Conservation (phyloP, 1,140 invertebrate species). For the Thalassaphorura encarpata region DNA sequence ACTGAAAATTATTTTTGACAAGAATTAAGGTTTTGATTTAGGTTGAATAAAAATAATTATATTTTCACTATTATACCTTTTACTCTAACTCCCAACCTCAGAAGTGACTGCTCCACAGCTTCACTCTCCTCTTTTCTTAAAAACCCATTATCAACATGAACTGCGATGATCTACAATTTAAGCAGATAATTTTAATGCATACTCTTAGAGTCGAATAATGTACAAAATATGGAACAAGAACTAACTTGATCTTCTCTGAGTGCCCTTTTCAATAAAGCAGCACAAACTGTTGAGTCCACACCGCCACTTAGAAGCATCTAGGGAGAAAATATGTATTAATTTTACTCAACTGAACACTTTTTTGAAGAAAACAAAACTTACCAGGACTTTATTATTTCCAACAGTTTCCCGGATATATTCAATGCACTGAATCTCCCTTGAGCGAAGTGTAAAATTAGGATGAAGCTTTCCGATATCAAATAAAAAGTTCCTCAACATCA, state of each 20-base stretch:
- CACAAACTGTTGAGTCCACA: constrained; percentile 97
- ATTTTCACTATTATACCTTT: constrained; percentile 44
- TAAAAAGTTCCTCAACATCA: constrained; percentile 90
- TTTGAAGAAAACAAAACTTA: no score
- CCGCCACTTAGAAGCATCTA: constrained; percentile 90
- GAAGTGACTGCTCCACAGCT: constrained; percentile 74
- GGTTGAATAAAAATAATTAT: not conserved
- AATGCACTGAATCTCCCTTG: constrained; percentile 82
- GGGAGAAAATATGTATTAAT: not conserved
- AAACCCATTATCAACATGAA: constrained; percentile 99
- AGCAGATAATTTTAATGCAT: no score
- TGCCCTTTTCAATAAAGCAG: constrained; percentile 82
- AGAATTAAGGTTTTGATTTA: not conserved
- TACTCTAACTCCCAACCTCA: constrained; percentile 74
- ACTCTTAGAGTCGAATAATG: not conserved
- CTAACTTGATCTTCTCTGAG: constrained; percentile 67
- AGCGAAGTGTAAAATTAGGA: constrained; percentile 78
- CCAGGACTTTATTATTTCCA: constrained; percentile 84
- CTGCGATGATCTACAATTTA: constrained; percentile 58
- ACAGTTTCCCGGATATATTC: constrained; percentile 85
- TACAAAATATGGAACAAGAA: no score
- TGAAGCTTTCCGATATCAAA: constrained; percentile 78
- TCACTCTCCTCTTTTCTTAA: constrained; percentile 93
- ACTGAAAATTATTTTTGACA: constrained; percentile 39
- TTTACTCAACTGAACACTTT: not conserved